Base-by-base conservation (phyloP, 2,888 invertebrate genomes). In the Bombylius major region DNA sequence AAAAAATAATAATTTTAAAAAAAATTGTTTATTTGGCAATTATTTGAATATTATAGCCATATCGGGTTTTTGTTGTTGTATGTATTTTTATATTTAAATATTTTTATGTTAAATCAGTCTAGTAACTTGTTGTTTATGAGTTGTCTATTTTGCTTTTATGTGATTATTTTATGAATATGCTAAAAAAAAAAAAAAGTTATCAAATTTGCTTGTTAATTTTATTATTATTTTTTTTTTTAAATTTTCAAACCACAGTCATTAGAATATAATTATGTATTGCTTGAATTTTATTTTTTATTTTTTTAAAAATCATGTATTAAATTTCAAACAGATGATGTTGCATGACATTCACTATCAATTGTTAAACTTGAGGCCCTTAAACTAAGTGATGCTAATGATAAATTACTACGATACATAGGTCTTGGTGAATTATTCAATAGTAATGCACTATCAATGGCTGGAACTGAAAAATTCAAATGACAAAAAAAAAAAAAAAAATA, bases 261-360 rank as follows among this genome's bases (percentile, higher is more conserved):
- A 1, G 36, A 8, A 36, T 9, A 36, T 36, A n/a, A n/a, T n/a
- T n/a, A n/a, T n/a, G n/a, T n/a, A 36, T 36, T 36, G 6, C 36
- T 8, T 36, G 9, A 9, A 36, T 36, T 36, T 36, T 36, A 36
- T 36, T 36, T 36, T 5, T 47, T 14, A 23, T 9, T 47, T 31
- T 9, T 7, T 51, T 23, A 23, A 23, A 23, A 23, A 23, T 23
- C 23, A 23, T 23, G 23, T 23, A 23, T 23, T 23, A 23, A 7
- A 36, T 31, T 50, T 63, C 59, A 79, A 62, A 79, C 79, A 3
- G 79, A 79, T 60, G 79, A 79, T 47, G 79, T 79, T 12, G 78
- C 78, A 60, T 79, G 79, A 59, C 78, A 76, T 42, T 75, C 76
- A 50, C 73, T 73, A 50, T 75, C 69, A 52, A 74, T 70, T 9